Evolutionary conservation across 92 coral and sea anemone species (phyloP), one percentile per base, ranked within the genome.

Genomic region (Phenganax stokvisi): DNA sequence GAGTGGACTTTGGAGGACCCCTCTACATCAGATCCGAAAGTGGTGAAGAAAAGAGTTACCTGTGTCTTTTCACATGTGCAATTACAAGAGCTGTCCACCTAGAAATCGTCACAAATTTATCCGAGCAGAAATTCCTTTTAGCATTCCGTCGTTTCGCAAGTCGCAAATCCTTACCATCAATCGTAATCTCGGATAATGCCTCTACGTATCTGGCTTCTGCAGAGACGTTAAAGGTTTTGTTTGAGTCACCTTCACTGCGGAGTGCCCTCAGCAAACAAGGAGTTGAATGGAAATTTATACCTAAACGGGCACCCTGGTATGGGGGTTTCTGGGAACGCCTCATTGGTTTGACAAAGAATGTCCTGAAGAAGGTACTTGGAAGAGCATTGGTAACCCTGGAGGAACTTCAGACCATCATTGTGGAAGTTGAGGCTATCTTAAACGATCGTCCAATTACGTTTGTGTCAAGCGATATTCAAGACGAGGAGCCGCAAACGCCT

Each of bases 241-340:
- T 80, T 56, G 68, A 86, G 54, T 80, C 89, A 3, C 87, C 8
- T 17, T 71, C 87, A 8, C 79, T 89, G 37, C 83, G 80, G 79
- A 84, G 83, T 12, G 13, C 69, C 29, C 52, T 86, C 72, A 53
- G 76, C 54, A 37, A 74, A 37, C 84, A 74, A 53, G 89, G 87
- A 12, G 83, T 61, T 6, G 20, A 7, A 0, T 61, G 67, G 67
- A 17, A 12, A 28, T 61, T 61, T 25, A 61, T 17, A 51, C 88
- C 91, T 0, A 86, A 89, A 57, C 9, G 88, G 12, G 89, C 84
- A 2, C 87, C 87, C 16, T 85, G 89, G 89, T 84, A 80, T 53
- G 89, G 89, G 16, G 87, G 91, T 28, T 88, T 86, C 51, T 86
- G 89, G 84, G 89, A 86, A 72, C 62, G 89, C 10, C 85, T 89